Evolutionary conservation across 2,113 vertebrate genomes (phyloP), one percentile per base, ranked within the genome.

Genomic region (Aythya baeri): DNA sequence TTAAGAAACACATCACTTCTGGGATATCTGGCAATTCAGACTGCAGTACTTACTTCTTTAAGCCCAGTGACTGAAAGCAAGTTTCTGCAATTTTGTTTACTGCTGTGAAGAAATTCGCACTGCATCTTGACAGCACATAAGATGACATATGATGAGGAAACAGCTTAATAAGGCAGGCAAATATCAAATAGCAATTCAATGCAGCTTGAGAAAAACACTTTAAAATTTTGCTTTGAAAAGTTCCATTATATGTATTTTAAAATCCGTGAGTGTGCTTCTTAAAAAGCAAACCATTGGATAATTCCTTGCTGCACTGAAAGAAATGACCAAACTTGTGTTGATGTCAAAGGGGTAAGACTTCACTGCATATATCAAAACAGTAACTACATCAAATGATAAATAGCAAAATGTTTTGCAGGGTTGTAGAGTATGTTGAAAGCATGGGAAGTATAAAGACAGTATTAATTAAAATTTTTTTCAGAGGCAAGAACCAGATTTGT

Each of bases 141-240:
- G 44, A 88, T 49, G 43, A 80, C 57, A 78, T 55, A 77, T 41
- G 41, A 88, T 83, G 50, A 88, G 29, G 27, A 71, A 74, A 92
- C n/a, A 72, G 41, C 76, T 79, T 91, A 91, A 91, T 89, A 95
- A 88, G 26, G 27, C n/a, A 90, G 41, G 61, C 59, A 94, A 88
- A 81, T 71, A 95, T 46, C 73, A 83, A 81, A 75, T 4, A 67
- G 20, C 11, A 88, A 90, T 67, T 88, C 52, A 72, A 76, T 32
- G 34, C 18, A 78, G 52, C 31, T 71, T 67, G 41, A 82, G 52
- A 90, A 90, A 93, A 83, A 72, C 13, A 66, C 57, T 91, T 83
- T 4, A 32, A 80, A 86, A 21, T 23, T 63, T 93, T 89, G 21
- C 58, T 93, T 61, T 50, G 46, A 46, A 71, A 89, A 73, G 18